These are phyloP conservation scores for Loxodonta africana DNA, from an alignment of 2,113 vertebrate genomes.

Conservation along the genomic window DNA sequence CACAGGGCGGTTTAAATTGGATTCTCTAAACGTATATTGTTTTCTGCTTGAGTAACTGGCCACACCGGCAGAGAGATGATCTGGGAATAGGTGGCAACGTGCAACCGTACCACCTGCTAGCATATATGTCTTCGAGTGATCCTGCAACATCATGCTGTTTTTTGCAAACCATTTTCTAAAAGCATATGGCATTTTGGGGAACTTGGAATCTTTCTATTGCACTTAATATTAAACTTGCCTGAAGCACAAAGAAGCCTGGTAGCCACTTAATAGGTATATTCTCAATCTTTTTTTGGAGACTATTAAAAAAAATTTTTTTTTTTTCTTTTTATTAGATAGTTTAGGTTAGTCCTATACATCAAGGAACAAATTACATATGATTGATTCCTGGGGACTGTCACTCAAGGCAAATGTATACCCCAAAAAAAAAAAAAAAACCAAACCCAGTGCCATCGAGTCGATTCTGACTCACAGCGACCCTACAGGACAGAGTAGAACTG, in stretches of 20 bases:
- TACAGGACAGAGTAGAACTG: too few species aligned
- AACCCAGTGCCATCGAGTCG: too few species aligned
- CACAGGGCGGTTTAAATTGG: accelerated
- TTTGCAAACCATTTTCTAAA: conserved; percentile 71
- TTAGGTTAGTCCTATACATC: conserved; percentile 64
- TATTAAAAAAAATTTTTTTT: neutral
- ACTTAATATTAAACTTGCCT: conserved; percentile 70
- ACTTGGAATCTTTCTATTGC: conserved; percentile 62
- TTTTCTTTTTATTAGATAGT: conserved; percentile 29
- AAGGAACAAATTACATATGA: conserved; percentile 78
- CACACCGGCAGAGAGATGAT: neutral
- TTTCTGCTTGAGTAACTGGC: neutral
- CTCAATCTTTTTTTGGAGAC: conserved; percentile 73
- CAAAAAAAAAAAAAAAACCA: too few species aligned
- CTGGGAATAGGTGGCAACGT: neutral
- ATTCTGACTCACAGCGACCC: too few species aligned
- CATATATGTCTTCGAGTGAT: neutral
- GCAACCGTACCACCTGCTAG: neutral
- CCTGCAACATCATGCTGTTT: neutral
- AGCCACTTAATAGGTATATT: conserved; percentile 81
- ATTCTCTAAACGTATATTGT: neutral
- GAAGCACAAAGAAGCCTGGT: conserved; percentile 69
- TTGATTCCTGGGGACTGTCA: conserved; percentile 68
- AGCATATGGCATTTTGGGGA: conserved; percentile 61
- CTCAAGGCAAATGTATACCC: conserved; percentile 1